Evolutionary conservation across 1,140 invertebrate genomes (phyloP), one percentile per base, ranked within the genome.

Genomic region (Odontomachus brunneus): DNA sequence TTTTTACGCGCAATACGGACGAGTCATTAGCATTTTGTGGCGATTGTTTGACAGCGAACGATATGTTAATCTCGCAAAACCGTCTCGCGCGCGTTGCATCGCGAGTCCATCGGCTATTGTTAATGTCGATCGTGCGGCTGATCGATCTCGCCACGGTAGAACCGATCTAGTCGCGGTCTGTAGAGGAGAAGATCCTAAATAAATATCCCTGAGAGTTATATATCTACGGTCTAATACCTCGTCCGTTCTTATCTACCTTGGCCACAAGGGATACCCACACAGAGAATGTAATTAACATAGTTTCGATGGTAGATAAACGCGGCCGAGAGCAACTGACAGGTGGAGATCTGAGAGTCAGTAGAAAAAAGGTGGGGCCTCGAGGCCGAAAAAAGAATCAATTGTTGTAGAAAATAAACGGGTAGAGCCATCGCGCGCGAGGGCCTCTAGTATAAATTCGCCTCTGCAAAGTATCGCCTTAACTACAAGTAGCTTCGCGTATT

Each of bases 251-350:
- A 83, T 85, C 72, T 69, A n/a, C 29, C 22, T 26, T 14, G 17
- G 9, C 71, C 65, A 73, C 59, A 26, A 66, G 29, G 82, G 67
- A 63, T 55, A 83, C n/a, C 38, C 22, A 55, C 33, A 69, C 53
- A 19, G 63, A 19, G 63, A 87, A 83, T 82, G 57, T 53, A 87
- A 89, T 89, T 89, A 89, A 87, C 83, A 85, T 84, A 83, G 63
- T 82, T 84, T 69, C 55, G 86, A 87, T 87, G 14, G 0, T 22
- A 85, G 85, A 85, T 83, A 87, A 69, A 71, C 60, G 29, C 24
- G 49, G 66, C 29, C 60, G 78, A 74, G 44, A 55, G 51, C 53
- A 22, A 38, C 17, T 48, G 29, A 38, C 69, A 69, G 75, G n/a
- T 59, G 57, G 22, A 53, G 19, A n/a, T 38, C 19, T 26, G 2